These are phyloP conservation scores for Anthopleura sola DNA, from an alignment of 64 coral and sea anemone species.

Conservation along the genomic window DNA sequence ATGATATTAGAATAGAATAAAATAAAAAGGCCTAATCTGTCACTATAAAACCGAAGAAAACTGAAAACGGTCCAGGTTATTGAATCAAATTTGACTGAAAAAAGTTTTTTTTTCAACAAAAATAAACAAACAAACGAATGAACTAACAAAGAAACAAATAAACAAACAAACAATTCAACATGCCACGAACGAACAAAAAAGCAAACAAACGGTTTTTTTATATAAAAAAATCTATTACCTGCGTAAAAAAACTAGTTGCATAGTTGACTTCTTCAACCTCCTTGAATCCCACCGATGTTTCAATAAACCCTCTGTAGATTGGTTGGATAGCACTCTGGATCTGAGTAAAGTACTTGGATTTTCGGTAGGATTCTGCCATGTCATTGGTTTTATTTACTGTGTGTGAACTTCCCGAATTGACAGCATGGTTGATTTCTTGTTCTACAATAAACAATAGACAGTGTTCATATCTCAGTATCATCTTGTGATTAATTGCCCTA, in stretches of 20 bases:
- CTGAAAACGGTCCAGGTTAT: too few species aligned
- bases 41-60: too few species aligned
- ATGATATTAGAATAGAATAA: too few species aligned
- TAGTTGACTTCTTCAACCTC: conserved; percentile 26
- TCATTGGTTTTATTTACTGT: neutral
- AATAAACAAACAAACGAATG: too few species aligned
- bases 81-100: too few species aligned
- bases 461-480: neutral
- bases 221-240: conserved; percentile 27
- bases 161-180: too few species aligned
- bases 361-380: conserved; percentile 42
- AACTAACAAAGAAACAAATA: neutral
- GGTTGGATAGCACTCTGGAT: conserved; percentile 34
- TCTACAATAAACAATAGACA: neutral
- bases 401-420: neutral
- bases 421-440: neutral
- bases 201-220: too few species aligned
- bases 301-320: conserved; percentile 41
- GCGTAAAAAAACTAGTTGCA: conserved; percentile 66
- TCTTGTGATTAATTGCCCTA: too few species aligned
- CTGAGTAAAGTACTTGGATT: conserved; percentile 15
- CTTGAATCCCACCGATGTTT: neutral
- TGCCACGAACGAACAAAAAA: neutral
- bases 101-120: too few species aligned
- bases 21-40: too few species aligned